Percentiles rank a stretch among this genome's conserved stretches.
Evolutionary conservation across 1,140 invertebrate genomes (phyloP).

Genomic region (Mesaphorura yosii): DNA sequence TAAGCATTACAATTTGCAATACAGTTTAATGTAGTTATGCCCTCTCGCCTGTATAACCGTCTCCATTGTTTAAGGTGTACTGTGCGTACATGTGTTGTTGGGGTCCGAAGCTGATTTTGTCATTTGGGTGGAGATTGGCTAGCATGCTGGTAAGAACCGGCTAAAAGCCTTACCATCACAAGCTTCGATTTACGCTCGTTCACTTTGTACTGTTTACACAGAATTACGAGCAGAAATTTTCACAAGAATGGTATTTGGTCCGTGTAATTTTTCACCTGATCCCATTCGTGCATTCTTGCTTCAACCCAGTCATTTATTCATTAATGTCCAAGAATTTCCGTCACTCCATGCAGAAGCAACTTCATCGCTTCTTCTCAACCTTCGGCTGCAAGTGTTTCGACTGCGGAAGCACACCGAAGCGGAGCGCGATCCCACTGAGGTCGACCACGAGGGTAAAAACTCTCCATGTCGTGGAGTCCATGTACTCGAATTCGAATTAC

Average conservation of each 20-base stretch:
- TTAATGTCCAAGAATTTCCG: slow-evolving; percentile 44
- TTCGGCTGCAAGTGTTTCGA: slow-evolving; percentile 14
- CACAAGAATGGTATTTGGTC: slow-evolving; percentile 31
- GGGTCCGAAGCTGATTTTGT: slow-evolving; percentile 20
- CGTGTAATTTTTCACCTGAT: slow-evolving; percentile 33
- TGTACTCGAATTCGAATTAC: slow-evolving; percentile 5
- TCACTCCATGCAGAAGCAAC: slow-evolving; percentile 34
- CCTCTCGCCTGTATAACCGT: no score
- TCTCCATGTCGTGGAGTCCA: background rate
- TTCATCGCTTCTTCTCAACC: slow-evolving; percentile 20
- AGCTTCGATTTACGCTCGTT: no score
- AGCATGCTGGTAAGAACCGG: slow-evolving; percentile 30
- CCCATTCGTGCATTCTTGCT: slow-evolving; percentile 38
- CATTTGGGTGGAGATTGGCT: slow-evolving; percentile 32
- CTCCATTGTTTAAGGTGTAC: no score
- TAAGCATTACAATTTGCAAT: slow-evolving; percentile 33
- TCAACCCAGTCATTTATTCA: slow-evolving; percentile 45
- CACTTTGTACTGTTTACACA: no score
- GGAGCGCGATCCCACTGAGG: slow-evolving; percentile 5
- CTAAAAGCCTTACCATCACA: no score
- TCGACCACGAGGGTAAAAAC: background rate
- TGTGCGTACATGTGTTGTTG: no score
- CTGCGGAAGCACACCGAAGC: background rate
- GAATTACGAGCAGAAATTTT: slow-evolving; percentile 31
- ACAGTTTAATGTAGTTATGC: no score